phyloP scores from a whole-genome alignment of 37 sponge, comb jelly and placozoan genomes.

The Spongia lamella region DNA sequence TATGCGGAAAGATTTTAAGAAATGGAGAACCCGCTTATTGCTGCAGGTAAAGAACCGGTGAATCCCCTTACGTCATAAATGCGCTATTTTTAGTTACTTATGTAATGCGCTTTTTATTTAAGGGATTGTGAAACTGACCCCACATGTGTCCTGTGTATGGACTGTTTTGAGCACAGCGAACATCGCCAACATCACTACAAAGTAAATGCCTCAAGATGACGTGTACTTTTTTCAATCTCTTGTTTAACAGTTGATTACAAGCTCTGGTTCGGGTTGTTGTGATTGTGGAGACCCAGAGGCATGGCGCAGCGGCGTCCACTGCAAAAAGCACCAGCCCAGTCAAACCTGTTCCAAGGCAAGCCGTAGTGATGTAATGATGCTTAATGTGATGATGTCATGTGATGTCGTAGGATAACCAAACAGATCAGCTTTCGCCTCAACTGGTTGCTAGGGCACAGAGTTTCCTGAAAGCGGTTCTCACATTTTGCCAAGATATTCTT shows the following conservation, averaged over 20 bases:
- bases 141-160: conserved; percentile 85
- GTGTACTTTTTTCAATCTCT: conserved; percentile 7
- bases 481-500: too few species aligned
- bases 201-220: conserved; percentile 29
- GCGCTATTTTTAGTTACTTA: neutral
- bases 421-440: too few species aligned
- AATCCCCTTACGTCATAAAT: neutral
- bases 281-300: conserved; percentile 95
- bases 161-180: conserved; percentile 84
- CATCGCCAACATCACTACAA: conserved; percentile 79
- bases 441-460: too few species aligned
- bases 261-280: conserved; percentile 87
- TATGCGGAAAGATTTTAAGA: conserved; percentile 73
- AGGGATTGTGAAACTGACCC: conserved; percentile 91
- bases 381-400: too few species aligned
- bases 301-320: conserved; percentile 71
- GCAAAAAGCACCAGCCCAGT: conserved; percentile 63
- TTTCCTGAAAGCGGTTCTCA: too few species aligned
- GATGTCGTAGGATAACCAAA: too few species aligned
- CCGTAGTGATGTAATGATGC: too few species aligned
- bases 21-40: conserved; percentile 73
- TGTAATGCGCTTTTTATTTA: neutral
- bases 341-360: neutral
- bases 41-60: conserved; percentile 47
- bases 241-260: conserved; percentile 57